A percentile compares a stretch with the other conserved stretches of the same genome.
Evolutionary conservation across 1,140 invertebrate genomes (phyloP).

Genomic region (Papilio aristodemus): DNA sequence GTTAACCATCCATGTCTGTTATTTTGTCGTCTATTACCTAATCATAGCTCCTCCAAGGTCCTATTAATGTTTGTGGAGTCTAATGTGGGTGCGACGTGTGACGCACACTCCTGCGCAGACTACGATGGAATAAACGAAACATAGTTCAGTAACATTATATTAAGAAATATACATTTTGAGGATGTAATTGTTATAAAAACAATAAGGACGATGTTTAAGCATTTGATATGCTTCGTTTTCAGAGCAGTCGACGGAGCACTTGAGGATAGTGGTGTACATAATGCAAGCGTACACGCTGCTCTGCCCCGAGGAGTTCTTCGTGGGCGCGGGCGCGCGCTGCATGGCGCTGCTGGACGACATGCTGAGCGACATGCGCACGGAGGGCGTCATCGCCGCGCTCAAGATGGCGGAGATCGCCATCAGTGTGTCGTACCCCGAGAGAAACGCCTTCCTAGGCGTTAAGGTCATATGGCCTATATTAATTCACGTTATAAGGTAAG

Average conservation of each 20-base stretch:
- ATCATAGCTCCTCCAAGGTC: too few relatives aligned
- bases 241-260: slow-evolving; percentile 91
- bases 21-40: too few relatives aligned
- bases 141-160: too few relatives aligned
- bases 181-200: too few relatives aligned
- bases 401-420: slow-evolving; percentile 88
- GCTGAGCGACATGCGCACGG: slow-evolving; percentile 88
- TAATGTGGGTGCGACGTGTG: too few relatives aligned
- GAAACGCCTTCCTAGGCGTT: slow-evolving; percentile 83
- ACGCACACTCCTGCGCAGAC: too few relatives aligned
- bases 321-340: slow-evolving; percentile 85
- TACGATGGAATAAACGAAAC: too few relatives aligned
- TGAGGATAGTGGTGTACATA: slow-evolving; percentile 89
- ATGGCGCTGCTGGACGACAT: slow-evolving; percentile 85
- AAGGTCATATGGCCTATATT: slow-evolving; percentile 82
- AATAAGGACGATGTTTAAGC: too few relatives aligned
- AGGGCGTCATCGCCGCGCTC: slow-evolving; percentile 88
- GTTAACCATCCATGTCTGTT: too few relatives aligned
- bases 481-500: slow-evolving; percentile 85
- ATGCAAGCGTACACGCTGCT: slow-evolving; percentile 92
- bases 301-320: slow-evolving; percentile 88
- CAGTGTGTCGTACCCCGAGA: slow-evolving; percentile 83
- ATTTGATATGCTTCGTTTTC: too few relatives aligned
- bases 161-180: too few relatives aligned
- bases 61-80: too few relatives aligned